These are phyloP conservation scores for Mamestra configurata DNA, from an alignment of 1,140 invertebrate species.

Conservation along the genomic window DNA sequence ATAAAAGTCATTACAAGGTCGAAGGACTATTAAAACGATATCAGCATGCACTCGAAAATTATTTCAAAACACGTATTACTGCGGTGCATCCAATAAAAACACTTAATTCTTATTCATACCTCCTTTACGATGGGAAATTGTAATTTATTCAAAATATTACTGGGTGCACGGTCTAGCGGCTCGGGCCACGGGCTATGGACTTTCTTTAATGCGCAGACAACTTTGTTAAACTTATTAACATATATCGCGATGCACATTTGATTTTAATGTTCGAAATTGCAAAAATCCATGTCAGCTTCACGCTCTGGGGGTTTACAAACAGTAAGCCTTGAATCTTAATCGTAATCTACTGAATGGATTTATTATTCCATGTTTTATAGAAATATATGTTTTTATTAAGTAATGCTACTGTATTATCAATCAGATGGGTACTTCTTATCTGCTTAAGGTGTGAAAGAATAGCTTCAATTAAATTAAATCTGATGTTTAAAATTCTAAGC, in stretches of 20 bases:
- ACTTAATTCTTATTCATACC: slow-evolving; percentile 39
- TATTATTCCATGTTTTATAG: slow-evolving; percentile 35
- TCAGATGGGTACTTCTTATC: background rate
- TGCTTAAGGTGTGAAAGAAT: background rate
- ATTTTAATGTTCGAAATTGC: slow-evolving; percentile 52
- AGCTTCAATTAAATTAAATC: background rate
- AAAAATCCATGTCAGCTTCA: slow-evolving; percentile 58
- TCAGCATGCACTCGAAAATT: slow-evolving; percentile 27
- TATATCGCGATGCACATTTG: slow-evolving; percentile 47
- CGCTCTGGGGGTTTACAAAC: slow-evolving; percentile 58
- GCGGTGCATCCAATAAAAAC: slow-evolving; percentile 36
- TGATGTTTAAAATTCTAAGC: slow-evolving; percentile 7
- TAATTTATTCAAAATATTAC: slow-evolving; percentile 52
- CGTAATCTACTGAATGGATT: slow-evolving; percentile 20
- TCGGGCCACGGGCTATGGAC: slow-evolving; percentile 14
- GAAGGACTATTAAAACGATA: slow-evolving; percentile 36
- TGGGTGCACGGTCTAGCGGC: slow-evolving; percentile 32
- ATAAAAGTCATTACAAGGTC: slow-evolving; percentile 17
- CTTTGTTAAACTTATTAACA: slow-evolving; percentile 69
- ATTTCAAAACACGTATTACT: slow-evolving; percentile 18
- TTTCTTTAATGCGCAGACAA: slow-evolving; percentile 56
- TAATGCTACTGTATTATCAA: slow-evolving; percentile 15
- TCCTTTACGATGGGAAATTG: slow-evolving; percentile 41
- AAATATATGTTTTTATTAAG: background rate
- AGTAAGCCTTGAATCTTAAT: slow-evolving; percentile 56